Base-by-base conservation (phyloP, 2,113 vertebrate species). In the Vicugna pacos region DNA sequence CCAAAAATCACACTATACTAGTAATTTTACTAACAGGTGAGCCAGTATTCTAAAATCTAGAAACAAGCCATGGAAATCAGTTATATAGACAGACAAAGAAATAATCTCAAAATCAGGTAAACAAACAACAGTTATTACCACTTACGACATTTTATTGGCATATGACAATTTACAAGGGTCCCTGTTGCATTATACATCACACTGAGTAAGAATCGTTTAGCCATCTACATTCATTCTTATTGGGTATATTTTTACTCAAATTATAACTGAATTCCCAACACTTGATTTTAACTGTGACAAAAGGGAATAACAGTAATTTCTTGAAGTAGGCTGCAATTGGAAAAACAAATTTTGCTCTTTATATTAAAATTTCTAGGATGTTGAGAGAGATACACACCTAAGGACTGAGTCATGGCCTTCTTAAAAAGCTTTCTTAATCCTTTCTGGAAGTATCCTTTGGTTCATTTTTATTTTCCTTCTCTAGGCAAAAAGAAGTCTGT, bases 81-180 rank as follows among this genome's bases (percentile, higher is more conserved):
- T 30, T 54, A 17, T 32, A 56, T 1, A 95, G 26, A 91, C 12
- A 69, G 16, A 91, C 73, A 89, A 19, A 91, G 48, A 52, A 70
- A 87, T 2, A 89, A 30, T 93, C 58, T 97, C 79, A 87, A 88
- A 96, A 95, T 94, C 64, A 98, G 82, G 82, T 96, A 93, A 92
- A 90, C 73, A 96, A 95, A 98, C 96, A 95, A 90, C 81, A 52
- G 95, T 77, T 94, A 84, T 93, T 96, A 97, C 96, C 96, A 98
- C 91, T 97, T 97, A 96, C 42, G 91, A 97, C 93, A 97, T 96
- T 98, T 98, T 98, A 98, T 98, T 98, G 96, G 98, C 96, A 97
- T 98, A 94, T 97, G 95, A 98, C 98, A 98, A 97, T 97, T 97
- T 97, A 98, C 97, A 98, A 95, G 98, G 77, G 81, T 98, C 96